These are phyloP conservation scores for Heliangelus exortis DNA, from an alignment of 2,797 vertebrate species.

Conservation along the genomic window DNA sequence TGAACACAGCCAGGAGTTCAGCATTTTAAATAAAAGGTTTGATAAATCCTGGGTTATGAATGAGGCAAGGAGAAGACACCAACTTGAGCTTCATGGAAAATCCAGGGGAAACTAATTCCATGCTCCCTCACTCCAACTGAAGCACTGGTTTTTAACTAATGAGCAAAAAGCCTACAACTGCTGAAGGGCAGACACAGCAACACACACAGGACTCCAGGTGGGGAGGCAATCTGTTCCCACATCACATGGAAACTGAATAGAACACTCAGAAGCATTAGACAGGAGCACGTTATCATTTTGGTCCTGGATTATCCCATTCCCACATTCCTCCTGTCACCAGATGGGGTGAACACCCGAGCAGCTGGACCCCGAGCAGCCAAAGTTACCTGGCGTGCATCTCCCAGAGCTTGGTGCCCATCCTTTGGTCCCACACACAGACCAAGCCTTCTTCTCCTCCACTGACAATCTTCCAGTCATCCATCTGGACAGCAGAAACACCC, in stretches of 20 bases:
- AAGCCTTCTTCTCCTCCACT: conserved; percentile 93
- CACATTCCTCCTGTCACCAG: not conserved
- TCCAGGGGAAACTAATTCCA: not conserved
- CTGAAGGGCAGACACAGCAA: not conserved
- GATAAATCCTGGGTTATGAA: not conserved
- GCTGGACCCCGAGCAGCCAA: fast-evolving
- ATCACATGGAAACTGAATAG: not conserved
- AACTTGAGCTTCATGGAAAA: not conserved
- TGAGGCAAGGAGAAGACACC: not conserved
- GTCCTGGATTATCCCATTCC: not conserved
- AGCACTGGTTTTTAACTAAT: not conserved
- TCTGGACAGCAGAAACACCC: conserved; percentile 88
- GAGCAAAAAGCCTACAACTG: not conserved
- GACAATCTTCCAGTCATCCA: conserved; percentile 95
- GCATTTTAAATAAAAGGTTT: not conserved
- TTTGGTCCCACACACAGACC: conserved; percentile 93
- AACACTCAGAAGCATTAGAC: not conserved
- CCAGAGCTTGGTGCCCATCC: conserved; percentile 93
- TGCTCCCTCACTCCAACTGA: fast-evolving
- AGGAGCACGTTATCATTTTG: not conserved
- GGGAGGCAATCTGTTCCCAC: not conserved
- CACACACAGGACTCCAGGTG: not conserved
- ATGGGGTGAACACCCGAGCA: fast-evolving
- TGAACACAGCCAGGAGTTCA: not conserved
- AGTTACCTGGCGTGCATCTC: conserved; percentile 94